Evolutionary conservation across 2,113 vertebrate genomes (phyloP), one percentile per base, ranked within the genome.

Genomic region (Centropus bengalensis): DNA sequence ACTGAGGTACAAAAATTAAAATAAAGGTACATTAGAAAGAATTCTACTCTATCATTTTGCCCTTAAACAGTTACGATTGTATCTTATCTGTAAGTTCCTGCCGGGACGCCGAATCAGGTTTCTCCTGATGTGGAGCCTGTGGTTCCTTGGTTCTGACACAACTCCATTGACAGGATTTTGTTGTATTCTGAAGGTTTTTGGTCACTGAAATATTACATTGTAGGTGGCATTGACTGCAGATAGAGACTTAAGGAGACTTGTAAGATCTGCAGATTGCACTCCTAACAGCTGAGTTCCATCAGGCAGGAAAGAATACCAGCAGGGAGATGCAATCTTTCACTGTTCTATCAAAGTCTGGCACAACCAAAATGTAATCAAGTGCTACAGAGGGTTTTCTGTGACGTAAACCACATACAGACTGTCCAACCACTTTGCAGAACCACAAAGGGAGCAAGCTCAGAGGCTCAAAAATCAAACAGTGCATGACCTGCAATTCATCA

Each of bases 111-210:
- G 1, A 67, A 76, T 20, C 58, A 38, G n/a, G 32, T 44, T 49
- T 40, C 58, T 89, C 68, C 56, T 7, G 42, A 14, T 0, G 6
- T 5, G 14, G 20, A 74, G 30, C 24, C 17, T 26, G 20, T 0
- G 45, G 17, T 20, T 44, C 20, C 42, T 26, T 8, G 16, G 23
- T 58, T 58, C 58, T 0, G 19, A 22, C 14, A 10, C 5, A 51
- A 55, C 13, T 4, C 44, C 5, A 1, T 27, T 4, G 54, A 4
- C 2, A 0, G 4, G 2, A 19, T 14, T 63, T 17, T 27, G 4
- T 4, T 16, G 22, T 21, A 1, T 2, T 51, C 78, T 5, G 19
- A 75, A 36, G 0, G 2, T 0, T 47, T 8, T 1, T 2, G 27
- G 44, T 27, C 42, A 21, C 2, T 20, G 22, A 1, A 8, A 28